These are phyloP conservation scores for Hyaena hyaena DNA, from an alignment of 2,113 vertebrate species.

Conservation along the genomic window DNA sequence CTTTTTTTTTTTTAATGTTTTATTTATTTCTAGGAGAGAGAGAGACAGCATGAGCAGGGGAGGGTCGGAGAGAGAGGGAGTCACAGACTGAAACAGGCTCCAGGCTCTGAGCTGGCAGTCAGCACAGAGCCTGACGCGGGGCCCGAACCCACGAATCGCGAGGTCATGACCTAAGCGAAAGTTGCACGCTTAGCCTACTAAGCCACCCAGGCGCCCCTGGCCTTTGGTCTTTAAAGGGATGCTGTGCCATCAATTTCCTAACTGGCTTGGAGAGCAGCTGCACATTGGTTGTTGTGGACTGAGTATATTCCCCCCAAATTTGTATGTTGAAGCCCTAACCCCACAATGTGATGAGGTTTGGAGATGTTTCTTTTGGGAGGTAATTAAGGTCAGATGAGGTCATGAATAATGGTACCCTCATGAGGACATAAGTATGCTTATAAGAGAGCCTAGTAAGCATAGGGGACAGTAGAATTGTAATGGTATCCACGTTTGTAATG, in stretches of 20 bases:
- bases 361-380: not conserved
- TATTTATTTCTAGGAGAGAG: too few species aligned
- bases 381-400: not conserved
- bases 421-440: too few species aligned
- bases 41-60: too few species aligned
- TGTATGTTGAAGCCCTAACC: not conserved
- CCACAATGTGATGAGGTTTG: not conserved
- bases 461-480: not conserved
- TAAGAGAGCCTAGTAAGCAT: not conserved
- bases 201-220: not conserved
- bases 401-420: not conserved
- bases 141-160: too few species aligned
- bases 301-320: not conserved
- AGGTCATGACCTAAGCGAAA: too few species aligned
- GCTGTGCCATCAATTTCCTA: not conserved
- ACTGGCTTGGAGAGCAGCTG: not conserved
- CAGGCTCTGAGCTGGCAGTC: too few species aligned
- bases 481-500: not conserved
- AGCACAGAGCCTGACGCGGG: too few species aligned
- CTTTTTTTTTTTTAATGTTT: too few species aligned
- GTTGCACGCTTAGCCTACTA: too few species aligned
- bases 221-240: not conserved
- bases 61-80: too few species aligned
- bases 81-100: too few species aligned
- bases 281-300: not conserved